Conservation (phyloP, 2,888 invertebrate genomes). For the Crepidodera aurea region DNA sequence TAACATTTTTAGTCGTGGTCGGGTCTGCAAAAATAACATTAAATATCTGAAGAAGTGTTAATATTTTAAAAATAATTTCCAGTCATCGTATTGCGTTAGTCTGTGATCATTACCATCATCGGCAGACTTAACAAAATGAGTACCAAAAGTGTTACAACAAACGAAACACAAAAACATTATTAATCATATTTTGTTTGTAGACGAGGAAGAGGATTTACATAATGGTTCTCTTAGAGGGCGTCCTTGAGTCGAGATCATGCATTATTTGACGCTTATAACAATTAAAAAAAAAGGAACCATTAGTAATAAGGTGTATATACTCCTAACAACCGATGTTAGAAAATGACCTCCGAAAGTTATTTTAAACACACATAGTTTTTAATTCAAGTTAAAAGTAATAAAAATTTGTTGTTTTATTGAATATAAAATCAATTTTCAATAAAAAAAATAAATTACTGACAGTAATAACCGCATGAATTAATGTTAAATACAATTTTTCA, state of each 20-base stretch:
- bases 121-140: conserved; percentile 23
- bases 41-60: neutral
- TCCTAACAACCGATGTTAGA: neutral
- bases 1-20: too few species aligned
- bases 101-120: conserved; percentile 27
- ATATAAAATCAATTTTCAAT: too few species aligned
- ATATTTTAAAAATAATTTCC: conserved; percentile 21
- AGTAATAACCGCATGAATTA: too few species aligned
- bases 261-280: conserved; percentile 22
- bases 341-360: conserved; percentile 11
- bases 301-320: neutral
- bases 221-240: conserved; percentile 31
- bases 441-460: too few species aligned
- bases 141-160: conserved; percentile 28
- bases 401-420: too few species aligned
- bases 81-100: conserved; percentile 9
- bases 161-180: conserved; percentile 31
- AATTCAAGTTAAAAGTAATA: too few species aligned
- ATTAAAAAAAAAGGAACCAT: conserved; percentile 15
- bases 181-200: conserved; percentile 33
- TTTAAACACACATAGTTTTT: too few species aligned
- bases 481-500: too few species aligned
- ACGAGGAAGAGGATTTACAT: conserved; percentile 37
- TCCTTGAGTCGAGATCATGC: conserved; percentile 33
- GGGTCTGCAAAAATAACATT: neutral